phyloP scores from a whole-genome alignment of 2,888 invertebrate genomes.

The Rotaria sp. region DNA sequence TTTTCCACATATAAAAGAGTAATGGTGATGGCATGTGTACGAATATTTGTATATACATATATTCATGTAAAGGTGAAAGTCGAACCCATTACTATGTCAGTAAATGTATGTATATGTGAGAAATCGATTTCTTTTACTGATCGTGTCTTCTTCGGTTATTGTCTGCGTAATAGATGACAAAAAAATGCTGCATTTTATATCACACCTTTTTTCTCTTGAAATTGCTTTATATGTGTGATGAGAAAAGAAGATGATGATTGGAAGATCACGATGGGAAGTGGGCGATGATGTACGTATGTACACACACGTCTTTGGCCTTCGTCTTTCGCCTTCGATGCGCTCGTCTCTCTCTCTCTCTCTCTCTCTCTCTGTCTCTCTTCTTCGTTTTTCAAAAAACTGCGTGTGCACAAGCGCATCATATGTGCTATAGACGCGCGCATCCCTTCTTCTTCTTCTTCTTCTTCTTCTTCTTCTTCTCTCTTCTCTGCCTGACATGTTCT shows the following conservation, averaged over 20 bases:
- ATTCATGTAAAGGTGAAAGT: neutral
- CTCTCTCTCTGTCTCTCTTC: neutral
- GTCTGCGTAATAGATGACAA: neutral
- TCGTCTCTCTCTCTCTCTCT: neutral
- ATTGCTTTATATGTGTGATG: neutral
- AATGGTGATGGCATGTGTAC: neutral
- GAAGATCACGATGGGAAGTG: conserved; percentile 8
- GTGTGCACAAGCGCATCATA: conserved; percentile 6
- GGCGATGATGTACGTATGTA: conserved; percentile 12
- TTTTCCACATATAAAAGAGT: neutral
- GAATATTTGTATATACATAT: neutral
- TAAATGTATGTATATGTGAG: neutral
- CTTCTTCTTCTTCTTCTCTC: neutral
- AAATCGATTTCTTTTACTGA: conserved; percentile 1
- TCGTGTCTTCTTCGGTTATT: conserved; percentile 5
- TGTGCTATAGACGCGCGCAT: neutral
- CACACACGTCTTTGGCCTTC: conserved; percentile 14
- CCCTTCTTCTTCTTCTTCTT: neutral
- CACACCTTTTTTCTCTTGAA: neutral
- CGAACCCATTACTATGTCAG: neutral
- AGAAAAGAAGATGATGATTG: conserved; percentile 10
- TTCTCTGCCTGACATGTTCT: neutral
- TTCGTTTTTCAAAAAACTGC: conserved; percentile 6
- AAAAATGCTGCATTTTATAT: neutral
- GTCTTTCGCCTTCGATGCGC: conserved; percentile 8